phyloP scores from a whole-genome alignment of 1,140 invertebrate species.

The Acromyrmex heyeri region DNA sequence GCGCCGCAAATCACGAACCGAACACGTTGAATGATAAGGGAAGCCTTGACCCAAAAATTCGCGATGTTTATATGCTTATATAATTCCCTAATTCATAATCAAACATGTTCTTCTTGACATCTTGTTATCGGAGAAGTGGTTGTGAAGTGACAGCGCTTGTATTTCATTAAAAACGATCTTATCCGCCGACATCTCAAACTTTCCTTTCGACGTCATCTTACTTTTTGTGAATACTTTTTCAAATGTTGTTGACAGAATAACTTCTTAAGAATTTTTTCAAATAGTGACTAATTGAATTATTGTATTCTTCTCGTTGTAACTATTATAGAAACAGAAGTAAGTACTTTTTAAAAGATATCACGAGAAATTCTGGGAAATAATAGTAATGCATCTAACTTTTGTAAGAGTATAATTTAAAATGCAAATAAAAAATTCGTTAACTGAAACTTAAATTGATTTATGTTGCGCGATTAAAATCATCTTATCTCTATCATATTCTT shows the following conservation, averaged over 20 bases:
- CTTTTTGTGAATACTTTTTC: slow-evolving; percentile 4
- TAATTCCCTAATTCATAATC: slow-evolving; percentile 38
- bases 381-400: neutral
- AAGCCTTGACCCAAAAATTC: slow-evolving; percentile 75
- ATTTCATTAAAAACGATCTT: slow-evolving; percentile 44
- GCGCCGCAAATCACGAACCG: neutral
- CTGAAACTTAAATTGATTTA: neutral
- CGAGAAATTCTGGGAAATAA: neutral
- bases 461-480: neutral
- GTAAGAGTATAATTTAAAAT: neutral
- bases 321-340: too few species aligned
- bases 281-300: slow-evolving; percentile 1
- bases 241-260: slow-evolving; percentile 2
- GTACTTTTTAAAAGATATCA: neutral
- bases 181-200: slow-evolving; percentile 30
- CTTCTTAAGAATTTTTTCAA: slow-evolving; percentile 11
- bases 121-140: slow-evolving; percentile 57
- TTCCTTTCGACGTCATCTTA: slow-evolving; percentile 19
- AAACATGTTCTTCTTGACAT: slow-evolving; percentile 13
- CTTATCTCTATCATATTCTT: neutral
- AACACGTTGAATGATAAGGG: slow-evolving; percentile 62
- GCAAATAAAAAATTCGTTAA: neutral
- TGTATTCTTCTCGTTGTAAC: neutral
- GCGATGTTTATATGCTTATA: slow-evolving; percentile 38
- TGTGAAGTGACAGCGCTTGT: neutral